A percentile compares a stretch with the other conserved stretches of the same genome.
Evolutionary conservation across 1,140 invertebrate species (phyloP).

Genomic region (Drosophila sechellia): DNA sequence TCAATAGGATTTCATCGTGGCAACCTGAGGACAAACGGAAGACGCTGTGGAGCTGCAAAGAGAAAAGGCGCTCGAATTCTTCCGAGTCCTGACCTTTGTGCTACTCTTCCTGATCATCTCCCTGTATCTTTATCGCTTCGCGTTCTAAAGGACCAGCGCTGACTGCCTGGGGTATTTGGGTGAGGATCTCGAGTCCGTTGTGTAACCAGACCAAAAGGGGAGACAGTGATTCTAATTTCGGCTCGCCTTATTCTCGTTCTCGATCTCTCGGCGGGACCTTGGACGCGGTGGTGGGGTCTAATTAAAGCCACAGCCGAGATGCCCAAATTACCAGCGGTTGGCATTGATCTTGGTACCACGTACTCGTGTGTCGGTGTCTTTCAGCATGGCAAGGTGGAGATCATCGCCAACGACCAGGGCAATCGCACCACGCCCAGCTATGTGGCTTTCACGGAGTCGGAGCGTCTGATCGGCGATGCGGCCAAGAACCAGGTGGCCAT

Average conservation of each 20-base stretch:
- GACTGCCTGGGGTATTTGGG: constrained; percentile 30
- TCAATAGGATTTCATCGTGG: constrained; percentile 52
- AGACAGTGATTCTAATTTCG: constrained; percentile 53
- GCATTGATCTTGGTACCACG: constrained; percentile 92
- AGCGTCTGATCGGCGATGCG: constrained; percentile 97
- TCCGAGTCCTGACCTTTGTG: constrained; percentile 81
- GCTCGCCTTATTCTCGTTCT: constrained; percentile 13
- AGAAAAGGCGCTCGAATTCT: constrained; percentile 82
- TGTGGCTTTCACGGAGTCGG: constrained; percentile 98
- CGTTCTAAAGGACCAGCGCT: constrained; percentile 54
- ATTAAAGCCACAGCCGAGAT: constrained; percentile 73
- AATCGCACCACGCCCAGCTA: constrained; percentile 98
- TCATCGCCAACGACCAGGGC: constrained; percentile 97
- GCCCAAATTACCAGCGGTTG: constrained; percentile 87
- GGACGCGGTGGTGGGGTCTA: constrained; percentile 55
- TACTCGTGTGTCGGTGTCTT: constrained; percentile 94
- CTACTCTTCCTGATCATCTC: constrained; percentile 80
- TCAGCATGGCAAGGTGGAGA: constrained; percentile 95
- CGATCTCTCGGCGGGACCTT: constrained; percentile 49
- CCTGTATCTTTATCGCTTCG: constrained; percentile 80
- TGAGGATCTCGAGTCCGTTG: constrained; percentile 44
- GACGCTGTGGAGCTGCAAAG: constrained; percentile 84
- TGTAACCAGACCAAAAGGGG: constrained; percentile 40
- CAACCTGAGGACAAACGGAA: constrained; percentile 57
- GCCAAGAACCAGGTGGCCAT: constrained; percentile 89